Conservation (phyloP, 2,797 vertebrate genomes). For the Astyanax mexicanus region DNA sequence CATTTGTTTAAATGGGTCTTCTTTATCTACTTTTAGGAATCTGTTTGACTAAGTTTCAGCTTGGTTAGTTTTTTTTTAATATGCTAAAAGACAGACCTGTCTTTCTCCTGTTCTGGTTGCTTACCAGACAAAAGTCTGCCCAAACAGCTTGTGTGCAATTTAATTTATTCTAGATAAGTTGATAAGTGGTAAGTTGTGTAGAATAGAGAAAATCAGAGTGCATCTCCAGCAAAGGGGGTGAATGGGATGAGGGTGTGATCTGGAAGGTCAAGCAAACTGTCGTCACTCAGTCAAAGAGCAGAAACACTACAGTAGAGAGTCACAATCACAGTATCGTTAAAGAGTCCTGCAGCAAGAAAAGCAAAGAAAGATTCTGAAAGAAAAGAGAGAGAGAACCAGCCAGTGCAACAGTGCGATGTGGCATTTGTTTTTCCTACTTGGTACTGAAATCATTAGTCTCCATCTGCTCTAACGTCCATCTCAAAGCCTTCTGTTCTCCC, state of each 20-base stretch:
- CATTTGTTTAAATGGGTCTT: no score
- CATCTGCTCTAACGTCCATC: not conserved
- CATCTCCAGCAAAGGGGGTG: not conserved
- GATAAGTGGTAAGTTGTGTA: no score
- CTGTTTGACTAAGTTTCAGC: no score
- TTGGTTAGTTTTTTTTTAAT: no score
- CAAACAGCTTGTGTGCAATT: no score
- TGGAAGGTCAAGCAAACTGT: not conserved
- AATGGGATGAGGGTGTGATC: not conserved
- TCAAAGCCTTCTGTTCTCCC: not conserved
- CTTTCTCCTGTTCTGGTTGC: no score
- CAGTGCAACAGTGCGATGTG: constrained; percentile 8
- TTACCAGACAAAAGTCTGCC: no score
- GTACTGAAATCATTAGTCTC: not conserved
- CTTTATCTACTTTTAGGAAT: no score
- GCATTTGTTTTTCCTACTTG: constrained; percentile 17
- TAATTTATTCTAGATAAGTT: no score
- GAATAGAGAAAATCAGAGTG: not conserved
- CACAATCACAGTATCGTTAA: constrained; percentile 70
- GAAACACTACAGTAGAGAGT: constrained; percentile 73
- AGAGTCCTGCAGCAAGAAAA: constrained; percentile 59
- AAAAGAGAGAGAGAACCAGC: constrained; percentile 16
- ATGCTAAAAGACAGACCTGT: no score
- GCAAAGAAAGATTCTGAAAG: not conserved
- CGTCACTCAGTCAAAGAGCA: not conserved